phyloP scores from a whole-genome alignment of 2,113 vertebrate genomes.

The Aramus guarauna region DNA sequence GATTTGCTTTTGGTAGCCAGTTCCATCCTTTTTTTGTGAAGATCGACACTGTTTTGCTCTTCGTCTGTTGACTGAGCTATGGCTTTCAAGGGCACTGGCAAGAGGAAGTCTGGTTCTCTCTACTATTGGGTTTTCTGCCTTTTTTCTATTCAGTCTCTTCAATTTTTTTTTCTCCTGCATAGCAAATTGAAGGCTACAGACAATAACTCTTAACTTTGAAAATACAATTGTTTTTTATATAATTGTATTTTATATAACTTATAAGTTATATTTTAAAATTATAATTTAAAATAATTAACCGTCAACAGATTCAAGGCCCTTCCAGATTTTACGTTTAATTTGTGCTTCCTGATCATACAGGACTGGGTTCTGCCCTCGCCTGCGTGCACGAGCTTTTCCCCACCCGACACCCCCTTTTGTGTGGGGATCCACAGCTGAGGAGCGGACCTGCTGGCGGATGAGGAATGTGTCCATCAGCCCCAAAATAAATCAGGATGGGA shows the following conservation, averaged over 20 bases:
- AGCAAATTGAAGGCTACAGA: neutral
- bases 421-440: accelerated
- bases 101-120: neutral
- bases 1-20: neutral
- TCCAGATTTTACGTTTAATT: neutral
- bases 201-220: neutral
- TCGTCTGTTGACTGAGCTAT: neutral
- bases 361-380: neutral
- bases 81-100: neutral
- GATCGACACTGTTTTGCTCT: neutral
- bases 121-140: neutral
- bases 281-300: neutral
- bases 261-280: neutral
- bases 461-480: neutral
- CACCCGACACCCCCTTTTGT: neutral
- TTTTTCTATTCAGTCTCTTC: neutral
- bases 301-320: neutral
- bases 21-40: neutral
- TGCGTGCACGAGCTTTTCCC: neutral
- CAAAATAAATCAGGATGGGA: neutral
- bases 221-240: no score
- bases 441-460: neutral
- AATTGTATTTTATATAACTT: neutral
- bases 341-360: neutral
- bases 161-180: neutral